Conservation (phyloP, 2,113 vertebrate genomes). For the Leptocoma aspasia region DNA sequence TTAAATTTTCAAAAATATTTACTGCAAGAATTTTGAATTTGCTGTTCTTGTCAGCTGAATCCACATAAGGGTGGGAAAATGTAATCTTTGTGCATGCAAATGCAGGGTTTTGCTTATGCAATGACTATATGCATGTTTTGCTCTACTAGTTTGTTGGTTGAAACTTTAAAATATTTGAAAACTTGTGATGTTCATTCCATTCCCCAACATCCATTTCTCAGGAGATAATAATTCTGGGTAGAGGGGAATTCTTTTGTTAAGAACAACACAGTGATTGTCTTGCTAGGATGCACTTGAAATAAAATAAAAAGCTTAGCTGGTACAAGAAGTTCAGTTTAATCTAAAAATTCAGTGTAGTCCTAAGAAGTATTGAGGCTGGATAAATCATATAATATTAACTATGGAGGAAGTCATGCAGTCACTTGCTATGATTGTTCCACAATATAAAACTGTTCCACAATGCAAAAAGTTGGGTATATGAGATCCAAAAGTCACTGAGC, state of each 20-base stretch:
- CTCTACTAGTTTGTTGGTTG: not conserved
- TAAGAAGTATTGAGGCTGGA: not conserved
- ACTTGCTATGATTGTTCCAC: not conserved
- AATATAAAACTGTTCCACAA: not conserved
- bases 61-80: not conserved
- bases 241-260: not conserved
- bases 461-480: not conserved
- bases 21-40: not conserved
- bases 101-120: not conserved
- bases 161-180: not conserved
- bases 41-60: not conserved
- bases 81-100: not conserved
- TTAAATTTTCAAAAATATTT: not conserved
- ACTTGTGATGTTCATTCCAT: not conserved
- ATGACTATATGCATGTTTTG: not conserved
- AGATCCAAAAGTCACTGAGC: not conserved
- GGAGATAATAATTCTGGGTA: not conserved
- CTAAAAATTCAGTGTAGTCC: not conserved
- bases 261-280: not conserved
- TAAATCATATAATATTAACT: not conserved
- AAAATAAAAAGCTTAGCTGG: not conserved
- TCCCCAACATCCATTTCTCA: not conserved
- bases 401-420: not conserved
- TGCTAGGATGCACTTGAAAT: not conserved
- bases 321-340: not conserved